Percentiles rank a stretch among this genome's conserved stretches.
phyloP scores from a whole-genome alignment of 2,888 invertebrate species.

The Erebia epiphron region DNA sequence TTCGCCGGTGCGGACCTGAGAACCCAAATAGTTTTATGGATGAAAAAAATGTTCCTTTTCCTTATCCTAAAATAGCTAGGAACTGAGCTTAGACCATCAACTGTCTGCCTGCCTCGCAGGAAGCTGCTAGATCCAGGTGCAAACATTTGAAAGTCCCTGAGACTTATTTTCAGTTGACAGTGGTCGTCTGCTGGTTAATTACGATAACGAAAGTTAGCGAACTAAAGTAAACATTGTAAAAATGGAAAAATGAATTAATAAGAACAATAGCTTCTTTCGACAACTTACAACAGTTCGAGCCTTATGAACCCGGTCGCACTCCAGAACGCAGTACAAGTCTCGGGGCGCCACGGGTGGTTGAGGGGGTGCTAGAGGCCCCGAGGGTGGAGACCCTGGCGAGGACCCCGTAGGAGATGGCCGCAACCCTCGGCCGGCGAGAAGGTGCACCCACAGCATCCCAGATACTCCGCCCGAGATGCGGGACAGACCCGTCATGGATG shows the following conservation, averaged over 20 bases:
- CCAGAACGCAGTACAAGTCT: constrained; percentile 98
- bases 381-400: constrained; percentile 88
- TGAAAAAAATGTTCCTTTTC: too few species aligned
- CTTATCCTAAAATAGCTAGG: too few species aligned
- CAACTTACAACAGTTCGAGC: constrained; percentile 93
- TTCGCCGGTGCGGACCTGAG: constrained; percentile 93
- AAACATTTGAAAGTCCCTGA: too few species aligned
- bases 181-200: too few species aligned
- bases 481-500: constrained; percentile 81
- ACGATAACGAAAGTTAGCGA: too few species aligned
- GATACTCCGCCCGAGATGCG: constrained; percentile 84
- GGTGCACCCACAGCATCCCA: constrained; percentile 95
- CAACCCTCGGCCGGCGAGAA: constrained; percentile 93
- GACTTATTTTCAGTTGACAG: too few species aligned
- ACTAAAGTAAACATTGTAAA: background rate
- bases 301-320: constrained; percentile 98
- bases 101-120: too few species aligned
- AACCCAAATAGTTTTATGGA: background rate
- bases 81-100: too few species aligned
- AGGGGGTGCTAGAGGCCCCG: constrained; percentile 80
- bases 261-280: too few species aligned
- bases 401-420: constrained; percentile 87
- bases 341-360: constrained; percentile 80
- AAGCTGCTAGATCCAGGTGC: too few species aligned
- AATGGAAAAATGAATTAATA: background rate